Percentiles rank a stretch among this genome's conserved stretches.
phyloP scores from a whole-genome alignment of 2,113 vertebrate species.

The Elephantulus edwardii region DNA sequence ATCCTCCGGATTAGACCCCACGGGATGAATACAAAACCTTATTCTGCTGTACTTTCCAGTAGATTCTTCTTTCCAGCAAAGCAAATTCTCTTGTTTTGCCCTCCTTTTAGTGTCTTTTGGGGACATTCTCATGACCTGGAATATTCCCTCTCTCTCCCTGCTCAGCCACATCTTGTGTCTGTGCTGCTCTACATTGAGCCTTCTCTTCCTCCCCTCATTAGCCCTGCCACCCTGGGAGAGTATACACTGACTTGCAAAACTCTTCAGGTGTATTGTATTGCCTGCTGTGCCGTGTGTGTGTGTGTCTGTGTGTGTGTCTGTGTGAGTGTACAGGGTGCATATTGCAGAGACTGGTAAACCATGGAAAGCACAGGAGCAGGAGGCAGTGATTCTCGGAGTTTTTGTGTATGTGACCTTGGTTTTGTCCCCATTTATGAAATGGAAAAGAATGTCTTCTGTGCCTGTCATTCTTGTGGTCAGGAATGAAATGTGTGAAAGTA shows the following conservation, averaged over 20 bases:
- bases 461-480: background rate
- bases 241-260: background rate
- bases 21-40: slow-evolving; percentile 28
- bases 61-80: background rate
- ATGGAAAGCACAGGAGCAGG: background rate
- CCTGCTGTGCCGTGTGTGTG: background rate
- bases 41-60: slow-evolving; percentile 5
- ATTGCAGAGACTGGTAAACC: background rate
- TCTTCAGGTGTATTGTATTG: background rate
- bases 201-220: background rate
- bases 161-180: background rate
- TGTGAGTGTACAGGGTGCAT: background rate
- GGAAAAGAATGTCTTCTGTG: background rate
- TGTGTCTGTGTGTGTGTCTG: background rate
- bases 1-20: slow-evolving; percentile 31
- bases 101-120: slow-evolving; percentile 20
- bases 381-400: background rate
- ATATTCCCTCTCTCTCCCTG: slow-evolving; percentile 25
- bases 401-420: background rate
- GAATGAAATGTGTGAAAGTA: slow-evolving; percentile 9
- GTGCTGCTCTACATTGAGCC: background rate
- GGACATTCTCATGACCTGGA: slow-evolving; percentile 31
- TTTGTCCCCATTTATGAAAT: background rate
- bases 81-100: background rate
- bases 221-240: background rate